Evolutionary conservation across 92 coral and sea anemone species (phyloP), one percentile per base, ranked within the genome.

Genomic region (Paragorgia papillata): DNA sequence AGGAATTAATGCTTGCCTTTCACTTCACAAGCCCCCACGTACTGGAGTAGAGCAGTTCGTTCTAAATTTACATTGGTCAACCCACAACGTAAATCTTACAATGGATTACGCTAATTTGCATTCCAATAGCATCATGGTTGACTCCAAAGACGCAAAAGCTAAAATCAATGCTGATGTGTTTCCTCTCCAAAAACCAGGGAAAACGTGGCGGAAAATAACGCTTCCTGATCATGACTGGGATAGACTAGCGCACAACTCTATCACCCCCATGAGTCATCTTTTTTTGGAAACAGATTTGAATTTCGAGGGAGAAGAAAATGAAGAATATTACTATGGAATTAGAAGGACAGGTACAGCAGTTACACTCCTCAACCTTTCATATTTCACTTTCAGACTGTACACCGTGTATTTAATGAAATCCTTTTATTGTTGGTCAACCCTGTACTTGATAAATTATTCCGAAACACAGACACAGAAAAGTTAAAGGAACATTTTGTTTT

Each of bases 91-190:
- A 0, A 90, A 90, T 51, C 80, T 90, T 63, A 31, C 75, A 0
- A 75, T 85, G 56, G 92, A 88, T 51, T 62, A 31, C 1, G 59
- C 70, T 0, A 58, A 62, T 26, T 66, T 44, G 18, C 20, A 70
- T 9, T 2, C 67, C 14, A 73, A 76, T 1, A 50, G 66, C 54
- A n/a, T n/a, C n/a, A n/a, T n/a, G n/a, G n/a, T n/a, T n/a, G n/a
- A n/a, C n/a, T n/a, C n/a, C n/a, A n/a, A 89, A 49, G 95, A 89
- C 60, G 88, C 93, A 2, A 89, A 89, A 69, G 86, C 93, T 0
- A 73, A 65, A 19, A 62, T 86, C 21, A 71, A 79, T 12, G 34
- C 90, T 0, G 86, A 89, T 41, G 83, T 86, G 3, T 79, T 88
- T 49, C 86, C 86, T 0, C 88, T 89, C 35, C 95, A 89, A 59